phyloP scores from a whole-genome alignment of 2,113 vertebrate genomes.

The Syrmaticus mikado region DNA sequence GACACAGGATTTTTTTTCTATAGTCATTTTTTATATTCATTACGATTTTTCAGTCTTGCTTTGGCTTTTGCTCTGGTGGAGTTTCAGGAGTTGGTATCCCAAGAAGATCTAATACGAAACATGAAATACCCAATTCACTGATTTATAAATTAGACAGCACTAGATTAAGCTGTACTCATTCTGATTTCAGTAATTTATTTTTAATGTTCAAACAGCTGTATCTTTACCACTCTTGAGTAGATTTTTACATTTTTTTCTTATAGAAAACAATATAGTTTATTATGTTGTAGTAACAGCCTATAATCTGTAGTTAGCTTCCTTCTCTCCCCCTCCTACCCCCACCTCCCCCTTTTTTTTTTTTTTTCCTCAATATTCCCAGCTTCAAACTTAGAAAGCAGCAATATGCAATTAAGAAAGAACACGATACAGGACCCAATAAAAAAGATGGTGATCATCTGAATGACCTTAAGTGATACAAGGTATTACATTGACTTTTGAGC shows the following conservation, averaged over 20 bases:
- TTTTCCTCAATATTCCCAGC: neutral
- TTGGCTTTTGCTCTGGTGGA: neutral
- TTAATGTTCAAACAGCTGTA: neutral
- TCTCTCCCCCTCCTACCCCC: neutral
- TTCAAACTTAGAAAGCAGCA: neutral
- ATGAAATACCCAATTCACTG: neutral
- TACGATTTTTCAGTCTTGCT: neutral
- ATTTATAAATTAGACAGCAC: neutral
- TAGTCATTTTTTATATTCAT: neutral
- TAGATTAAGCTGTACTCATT: neutral
- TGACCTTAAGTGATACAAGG: neutral
- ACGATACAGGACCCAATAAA: neutral
- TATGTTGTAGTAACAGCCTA: neutral
- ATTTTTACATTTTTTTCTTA: neutral
- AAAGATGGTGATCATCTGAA: neutral
- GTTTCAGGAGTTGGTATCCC: neutral
- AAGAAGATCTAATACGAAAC: neutral
- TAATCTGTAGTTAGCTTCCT: neutral
- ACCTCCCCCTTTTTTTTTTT: neutral
- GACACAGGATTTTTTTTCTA: neutral
- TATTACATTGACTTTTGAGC: neutral
- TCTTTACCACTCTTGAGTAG: neutral
- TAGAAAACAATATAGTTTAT: neutral
- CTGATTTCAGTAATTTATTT: neutral
- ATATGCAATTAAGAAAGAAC: neutral